A percentile compares a stretch with the other conserved stretches of the same genome.
These are phyloP conservation scores for Microctenopoma lineatum DNA, from an alignment of 2,797 vertebrate species.

Conservation along the genomic window DNA sequence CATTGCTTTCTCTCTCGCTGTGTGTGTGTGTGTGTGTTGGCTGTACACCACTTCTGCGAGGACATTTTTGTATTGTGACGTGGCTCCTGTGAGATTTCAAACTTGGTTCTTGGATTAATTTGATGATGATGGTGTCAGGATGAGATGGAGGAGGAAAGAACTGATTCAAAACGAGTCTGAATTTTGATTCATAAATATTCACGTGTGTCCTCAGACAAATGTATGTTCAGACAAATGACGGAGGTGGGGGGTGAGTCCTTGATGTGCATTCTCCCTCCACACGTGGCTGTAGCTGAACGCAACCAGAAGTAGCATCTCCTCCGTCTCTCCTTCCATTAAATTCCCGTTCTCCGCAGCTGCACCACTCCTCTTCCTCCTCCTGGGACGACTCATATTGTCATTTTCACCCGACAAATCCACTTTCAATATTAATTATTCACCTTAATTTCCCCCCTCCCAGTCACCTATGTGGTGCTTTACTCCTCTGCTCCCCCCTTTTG, in stretches of 20 bases:
- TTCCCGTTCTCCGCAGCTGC: conserved; percentile 20
- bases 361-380: conserved; percentile 27
- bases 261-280: conserved; percentile 32
- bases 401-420: conserved; percentile 39
- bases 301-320: conserved; percentile 37
- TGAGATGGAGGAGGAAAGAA: no score
- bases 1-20: no score
- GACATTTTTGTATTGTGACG: no score
- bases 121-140: no score
- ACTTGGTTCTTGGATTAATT: no score
- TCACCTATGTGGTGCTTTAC: conserved; percentile 33
- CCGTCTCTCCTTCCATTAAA: conserved; percentile 3
- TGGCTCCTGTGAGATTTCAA: no score
- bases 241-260: background rate
- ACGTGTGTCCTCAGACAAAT: no score
- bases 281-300: conserved; percentile 52
- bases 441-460: conserved; percentile 21
- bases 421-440: conserved; percentile 48
- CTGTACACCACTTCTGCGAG: no score
- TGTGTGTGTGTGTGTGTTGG: no score
- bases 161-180: no score
- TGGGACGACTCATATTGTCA: conserved; percentile 16
- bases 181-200: no score
- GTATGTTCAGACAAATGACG: background rate
- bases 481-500: conserved; percentile 22